These are phyloP conservation scores for Drosophila sucinea DNA, from an alignment of 1,140 invertebrate species.

Conservation along the genomic window DNA sequence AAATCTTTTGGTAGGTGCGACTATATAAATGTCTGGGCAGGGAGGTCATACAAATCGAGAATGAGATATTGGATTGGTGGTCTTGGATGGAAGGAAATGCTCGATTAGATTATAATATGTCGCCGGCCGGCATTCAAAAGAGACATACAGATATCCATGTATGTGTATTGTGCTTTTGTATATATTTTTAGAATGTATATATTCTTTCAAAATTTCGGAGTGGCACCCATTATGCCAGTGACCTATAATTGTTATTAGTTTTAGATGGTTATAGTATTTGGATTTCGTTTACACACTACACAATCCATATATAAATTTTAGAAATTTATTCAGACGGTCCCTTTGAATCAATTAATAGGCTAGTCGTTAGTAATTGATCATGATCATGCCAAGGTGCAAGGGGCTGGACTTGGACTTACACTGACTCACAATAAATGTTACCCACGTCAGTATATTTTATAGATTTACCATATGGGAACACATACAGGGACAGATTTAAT, in stretches of 20 bases:
- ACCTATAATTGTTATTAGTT: slow-evolving; percentile 24
- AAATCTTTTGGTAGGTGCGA: slow-evolving; percentile 37
- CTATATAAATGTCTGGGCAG: slow-evolving; percentile 12
- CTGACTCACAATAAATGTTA: slow-evolving; percentile 2
- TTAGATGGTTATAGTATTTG: neutral
- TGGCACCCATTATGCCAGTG: slow-evolving; percentile 25
- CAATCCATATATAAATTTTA: neutral
- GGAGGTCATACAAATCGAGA: slow-evolving; percentile 29
- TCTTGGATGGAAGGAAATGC: slow-evolving; percentile 45
- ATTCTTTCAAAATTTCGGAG: neutral
- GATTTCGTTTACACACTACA: neutral
- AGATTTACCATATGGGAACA: slow-evolving; percentile 15
- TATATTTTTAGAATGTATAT: slow-evolving; percentile 25
- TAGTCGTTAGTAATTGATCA: slow-evolving; percentile 46
- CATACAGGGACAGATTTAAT: slow-evolving; percentile 3
- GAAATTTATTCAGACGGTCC: slow-evolving; percentile 40
- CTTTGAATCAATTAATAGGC: slow-evolving; percentile 67
- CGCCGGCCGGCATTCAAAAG: slow-evolving; percentile 38
- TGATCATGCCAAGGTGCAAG: slow-evolving; percentile 32
- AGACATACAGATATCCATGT: slow-evolving; percentile 22
- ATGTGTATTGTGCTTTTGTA: slow-evolving; percentile 24
- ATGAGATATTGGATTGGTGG: slow-evolving; percentile 53
- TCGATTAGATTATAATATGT: slow-evolving; percentile 63
- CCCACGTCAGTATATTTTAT: slow-evolving; percentile 16
- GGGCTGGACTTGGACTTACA: slow-evolving; percentile 25